A percentile compares a stretch with the other conserved stretches of the same genome.
Conservation (phyloP, 2,888 invertebrate species). For the Drepanosiphum platanoidis region DNA sequence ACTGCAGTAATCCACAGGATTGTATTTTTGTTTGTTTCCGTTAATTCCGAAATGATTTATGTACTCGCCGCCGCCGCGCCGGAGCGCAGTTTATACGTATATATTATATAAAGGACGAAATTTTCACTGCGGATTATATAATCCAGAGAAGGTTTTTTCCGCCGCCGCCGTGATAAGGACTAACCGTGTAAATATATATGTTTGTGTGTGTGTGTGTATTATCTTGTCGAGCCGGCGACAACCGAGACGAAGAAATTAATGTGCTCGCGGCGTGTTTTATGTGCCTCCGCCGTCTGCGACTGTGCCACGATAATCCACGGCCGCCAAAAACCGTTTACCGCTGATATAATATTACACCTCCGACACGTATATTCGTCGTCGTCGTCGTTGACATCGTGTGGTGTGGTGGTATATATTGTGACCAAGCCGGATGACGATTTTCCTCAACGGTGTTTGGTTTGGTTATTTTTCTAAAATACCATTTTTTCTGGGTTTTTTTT, state of each 20-base stretch:
- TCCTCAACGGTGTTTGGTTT: not conserved
- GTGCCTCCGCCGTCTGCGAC: not conserved
- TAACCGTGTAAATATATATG: not conserved
- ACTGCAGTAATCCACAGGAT: constrained; percentile 24
- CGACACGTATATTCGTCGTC: not conserved
- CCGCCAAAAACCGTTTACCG: not conserved
- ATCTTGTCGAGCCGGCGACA: constrained; percentile 37
- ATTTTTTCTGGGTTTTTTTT: too few relatives aligned
- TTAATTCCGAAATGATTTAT: constrained; percentile 57
- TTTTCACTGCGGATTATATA: constrained; percentile 35
- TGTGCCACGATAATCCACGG: not conserved
- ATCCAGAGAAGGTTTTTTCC: constrained; percentile 17
- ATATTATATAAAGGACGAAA: not conserved
- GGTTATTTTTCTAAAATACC: too few relatives aligned
- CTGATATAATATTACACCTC: not conserved
- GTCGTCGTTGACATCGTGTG: too few relatives aligned
- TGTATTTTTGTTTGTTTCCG: constrained; percentile 51
- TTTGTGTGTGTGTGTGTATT: constrained; percentile 13
- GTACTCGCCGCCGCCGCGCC: constrained; percentile 13
- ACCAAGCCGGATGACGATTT: not conserved
- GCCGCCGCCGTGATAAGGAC: constrained; percentile 16
- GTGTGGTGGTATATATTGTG: not conserved
- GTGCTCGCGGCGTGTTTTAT: constrained; percentile 6
- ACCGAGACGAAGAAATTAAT: constrained; percentile 33
- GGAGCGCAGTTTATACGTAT: constrained; percentile 17